Evolutionary conservation across 2,797 vertebrate species (phyloP).

Genomic region (Neoniphon sammara): DNA sequence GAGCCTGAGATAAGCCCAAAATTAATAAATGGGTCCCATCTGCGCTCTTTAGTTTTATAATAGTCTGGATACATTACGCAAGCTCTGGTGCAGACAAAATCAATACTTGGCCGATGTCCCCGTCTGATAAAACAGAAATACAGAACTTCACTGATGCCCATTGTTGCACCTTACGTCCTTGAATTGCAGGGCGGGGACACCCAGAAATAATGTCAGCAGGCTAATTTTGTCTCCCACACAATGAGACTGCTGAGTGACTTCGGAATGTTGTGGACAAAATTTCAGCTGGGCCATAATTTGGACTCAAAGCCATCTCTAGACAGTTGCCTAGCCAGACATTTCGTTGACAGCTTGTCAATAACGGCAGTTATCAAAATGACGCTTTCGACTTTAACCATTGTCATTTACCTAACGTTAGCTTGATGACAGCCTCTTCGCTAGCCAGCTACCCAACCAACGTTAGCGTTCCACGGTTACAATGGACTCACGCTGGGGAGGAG

Average conservation of each 20-base stretch:
- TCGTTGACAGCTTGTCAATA: not conserved
- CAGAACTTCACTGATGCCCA: conserved; percentile 62
- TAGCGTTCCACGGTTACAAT: not conserved
- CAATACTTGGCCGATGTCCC: conserved; percentile 74
- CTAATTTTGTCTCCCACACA: conserved; percentile 73
- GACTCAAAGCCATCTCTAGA: not conserved
- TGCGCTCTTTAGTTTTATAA: conserved; percentile 38
- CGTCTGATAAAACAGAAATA: conserved; percentile 59
- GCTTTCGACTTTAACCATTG: conserved; percentile 41
- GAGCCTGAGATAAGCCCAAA: not conserved
- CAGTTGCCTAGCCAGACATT: not conserved
- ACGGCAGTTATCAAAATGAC: too few relatives aligned
- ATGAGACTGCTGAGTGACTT: conserved; percentile 58
- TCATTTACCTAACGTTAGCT: conserved; percentile 35
- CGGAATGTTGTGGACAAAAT: conserved; percentile 46
- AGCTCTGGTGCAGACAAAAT: conserved; percentile 61
- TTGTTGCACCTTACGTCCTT: conserved; percentile 79
- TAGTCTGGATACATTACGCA: conserved; percentile 49
- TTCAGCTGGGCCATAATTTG: conserved; percentile 1
- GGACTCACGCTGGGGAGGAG: rapidly evolving
- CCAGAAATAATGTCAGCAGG: conserved; percentile 61
- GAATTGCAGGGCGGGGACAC: conserved; percentile 73
- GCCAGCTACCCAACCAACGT: conserved; percentile 19
- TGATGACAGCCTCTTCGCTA: conserved; percentile 41
- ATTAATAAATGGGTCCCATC: conserved; percentile 49